Evolutionary conservation across 2,888 invertebrate species (phyloP), one percentile per base, ranked within the genome.

Genomic region (Melanostoma mellinum): DNA sequence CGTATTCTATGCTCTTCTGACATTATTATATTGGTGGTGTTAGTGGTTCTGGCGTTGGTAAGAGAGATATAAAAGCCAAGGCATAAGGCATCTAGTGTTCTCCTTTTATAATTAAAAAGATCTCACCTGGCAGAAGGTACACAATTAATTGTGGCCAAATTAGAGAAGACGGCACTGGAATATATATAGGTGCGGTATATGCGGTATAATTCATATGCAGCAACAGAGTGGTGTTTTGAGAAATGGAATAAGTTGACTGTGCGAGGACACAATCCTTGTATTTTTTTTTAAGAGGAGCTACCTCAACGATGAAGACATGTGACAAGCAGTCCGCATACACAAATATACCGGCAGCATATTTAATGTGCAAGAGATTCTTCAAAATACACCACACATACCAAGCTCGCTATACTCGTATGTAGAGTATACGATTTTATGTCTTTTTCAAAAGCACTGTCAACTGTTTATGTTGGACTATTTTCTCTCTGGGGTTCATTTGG

Each of bases 71-170:
- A n/a, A n/a, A n/a, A n/a, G n/a, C n/a, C n/a, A n/a, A n/a, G n/a
- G n/a, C 53, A 10, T 32, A 36, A 9, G 20, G 20, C 5, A 36
- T 9, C 9, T 20, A 9, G 4, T 36, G 10, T 61, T 63, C 9
- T 48, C 32, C 42, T 77, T 65, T 69, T 71, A 74, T 65, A 75
- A 84, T 84, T 84, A 79, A 84, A 84, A 79, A 74, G 67, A 78
- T 79, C 84, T 79, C 84, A 79, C 84, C 84, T 84, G 84, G 67
- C 69, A 78, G 55, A 74, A 63, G 72, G 72, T 65, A 84, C 78
- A 79, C 84, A 84, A 84, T 84, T 84, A 84, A 84, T 84, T 84
- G 84, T 72, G 74, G 74, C 78, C 74, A 79, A 84, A 74, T 84
- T n/a, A n/a, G 84, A 79, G 78, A 75, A 79, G 77, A 73, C 38